These are phyloP conservation scores for Drosophila atripex DNA, from an alignment of 2,888 invertebrate genomes.

Conservation along the genomic window DNA sequence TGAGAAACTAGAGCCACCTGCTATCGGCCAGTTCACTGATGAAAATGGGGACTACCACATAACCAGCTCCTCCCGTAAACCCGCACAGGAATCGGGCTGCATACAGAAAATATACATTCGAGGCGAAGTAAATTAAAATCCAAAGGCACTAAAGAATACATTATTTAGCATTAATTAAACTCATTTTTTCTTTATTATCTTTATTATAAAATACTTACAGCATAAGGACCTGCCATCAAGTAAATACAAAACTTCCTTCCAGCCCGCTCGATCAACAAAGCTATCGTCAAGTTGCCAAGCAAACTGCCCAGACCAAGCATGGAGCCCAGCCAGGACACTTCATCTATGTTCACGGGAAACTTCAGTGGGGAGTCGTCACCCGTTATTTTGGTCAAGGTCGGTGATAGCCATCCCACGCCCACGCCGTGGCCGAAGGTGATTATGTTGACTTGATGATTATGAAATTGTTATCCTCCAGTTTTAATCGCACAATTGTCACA, in stretches of 20 bases:
- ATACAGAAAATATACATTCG: constrained; percentile 75
- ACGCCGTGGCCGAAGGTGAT: constrained; percentile 81
- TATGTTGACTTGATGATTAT: constrained; percentile 77
- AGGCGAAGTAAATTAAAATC: constrained; percentile 76
- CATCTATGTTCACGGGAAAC: constrained; percentile 63
- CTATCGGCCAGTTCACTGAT: constrained; percentile 81
- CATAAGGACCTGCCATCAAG: constrained; percentile 74
- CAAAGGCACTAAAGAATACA: constrained; percentile 69
- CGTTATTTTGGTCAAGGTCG: constrained; percentile 76
- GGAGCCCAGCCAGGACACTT: constrained; percentile 82
- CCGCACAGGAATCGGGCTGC: constrained; percentile 79
- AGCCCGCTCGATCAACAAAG: constrained; percentile 67
- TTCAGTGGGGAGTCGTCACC: constrained; percentile 61
- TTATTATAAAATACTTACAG: constrained; percentile 56
- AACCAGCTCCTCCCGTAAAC: constrained; percentile 80
- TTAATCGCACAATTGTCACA: background rate
- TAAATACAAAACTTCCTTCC: constrained; percentile 78
- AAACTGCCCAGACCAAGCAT: constrained; percentile 78
- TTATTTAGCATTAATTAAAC: too few species aligned
- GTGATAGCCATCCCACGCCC: constrained; percentile 82
- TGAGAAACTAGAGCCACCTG: constrained; percentile 55
- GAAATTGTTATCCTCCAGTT: background rate
- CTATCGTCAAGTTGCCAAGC: constrained; percentile 76
- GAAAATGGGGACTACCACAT: constrained; percentile 78
- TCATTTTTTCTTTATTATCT: too few species aligned